These are phyloP conservation scores for Carpatolechia fugitivella DNA, from an alignment of 2,888 invertebrate species.

Conservation along the genomic window DNA sequence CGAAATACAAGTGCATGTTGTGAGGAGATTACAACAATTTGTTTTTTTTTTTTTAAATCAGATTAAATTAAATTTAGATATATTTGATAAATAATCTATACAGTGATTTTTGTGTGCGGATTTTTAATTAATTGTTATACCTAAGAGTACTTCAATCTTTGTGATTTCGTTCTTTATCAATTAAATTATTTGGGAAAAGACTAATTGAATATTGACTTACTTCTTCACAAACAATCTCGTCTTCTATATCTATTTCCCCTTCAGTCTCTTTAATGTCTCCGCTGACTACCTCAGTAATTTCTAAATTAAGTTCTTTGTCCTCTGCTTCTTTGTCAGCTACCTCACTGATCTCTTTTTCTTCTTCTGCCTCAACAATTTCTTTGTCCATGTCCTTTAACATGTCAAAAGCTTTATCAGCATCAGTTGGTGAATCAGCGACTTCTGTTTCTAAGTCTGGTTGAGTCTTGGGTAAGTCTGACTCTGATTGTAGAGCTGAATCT, in stretches of 20 bases:
- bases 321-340: neutral
- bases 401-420: neutral
- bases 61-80: too few species aligned
- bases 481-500: constrained; percentile 48
- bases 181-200: too few species aligned
- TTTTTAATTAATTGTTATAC: too few species aligned
- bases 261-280: constrained; percentile 2
- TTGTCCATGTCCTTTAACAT: neutral
- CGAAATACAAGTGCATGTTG: too few species aligned
- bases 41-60: too few species aligned
- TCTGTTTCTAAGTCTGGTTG: neutral
- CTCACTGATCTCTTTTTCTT: neutral
- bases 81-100: too few species aligned
- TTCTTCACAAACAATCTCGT: constrained; percentile 4
- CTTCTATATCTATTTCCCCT: neutral
- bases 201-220: neutral
- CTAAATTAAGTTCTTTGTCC: constrained; percentile 11
- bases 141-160: too few species aligned
- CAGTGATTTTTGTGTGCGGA: too few species aligned
- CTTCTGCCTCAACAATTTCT: neutral
- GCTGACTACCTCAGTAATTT: constrained; percentile 8
- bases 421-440: neutral
- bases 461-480: constrained; percentile 30
- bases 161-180: too few species aligned
- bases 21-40: too few species aligned